These are phyloP conservation scores for Paradoxurus hermaphroditus DNA, from an alignment of 2,113 vertebrate genomes.

Conservation along the genomic window DNA sequence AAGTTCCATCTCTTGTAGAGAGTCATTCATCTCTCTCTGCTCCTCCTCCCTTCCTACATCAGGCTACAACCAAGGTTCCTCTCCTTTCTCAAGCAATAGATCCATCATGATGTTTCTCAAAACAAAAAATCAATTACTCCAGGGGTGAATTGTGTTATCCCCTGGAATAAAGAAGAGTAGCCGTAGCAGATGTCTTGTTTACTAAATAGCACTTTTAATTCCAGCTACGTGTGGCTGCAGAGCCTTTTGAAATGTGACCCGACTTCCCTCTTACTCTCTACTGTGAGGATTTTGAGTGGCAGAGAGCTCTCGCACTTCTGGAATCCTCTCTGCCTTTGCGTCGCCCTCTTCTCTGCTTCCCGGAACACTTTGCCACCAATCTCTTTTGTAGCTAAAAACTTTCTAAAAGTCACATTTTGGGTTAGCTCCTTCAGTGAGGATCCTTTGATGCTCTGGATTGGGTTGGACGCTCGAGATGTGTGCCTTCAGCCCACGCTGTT, in stretches of 20 bases:
- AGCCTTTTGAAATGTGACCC: neutral
- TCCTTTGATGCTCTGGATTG: neutral
- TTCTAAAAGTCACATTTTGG: neutral
- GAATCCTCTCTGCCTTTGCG: neutral
- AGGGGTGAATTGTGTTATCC: neutral
- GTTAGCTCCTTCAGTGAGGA: neutral
- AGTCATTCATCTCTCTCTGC: neutral
- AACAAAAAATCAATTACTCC: neutral
- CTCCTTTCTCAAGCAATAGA: neutral
- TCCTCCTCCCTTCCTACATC: neutral
- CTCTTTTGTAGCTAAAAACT: neutral
- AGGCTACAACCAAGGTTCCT: neutral
- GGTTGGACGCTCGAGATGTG: neutral
- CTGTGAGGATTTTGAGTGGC: neutral
- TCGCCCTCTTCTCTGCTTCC: neutral
- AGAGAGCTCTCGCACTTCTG: rapidly evolving
- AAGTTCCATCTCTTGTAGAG: rapidly evolving
- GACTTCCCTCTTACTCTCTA: neutral
- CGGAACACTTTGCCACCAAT: neutral
- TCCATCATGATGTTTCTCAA: neutral
- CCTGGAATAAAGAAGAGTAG: neutral
- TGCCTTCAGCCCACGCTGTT: neutral
- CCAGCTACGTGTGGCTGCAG: neutral
- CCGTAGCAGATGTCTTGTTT: neutral
- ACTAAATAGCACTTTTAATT: neutral